Evolutionary conservation across 2,888 invertebrate species (phyloP).

Genomic region (Conchocele bisecta): DNA sequence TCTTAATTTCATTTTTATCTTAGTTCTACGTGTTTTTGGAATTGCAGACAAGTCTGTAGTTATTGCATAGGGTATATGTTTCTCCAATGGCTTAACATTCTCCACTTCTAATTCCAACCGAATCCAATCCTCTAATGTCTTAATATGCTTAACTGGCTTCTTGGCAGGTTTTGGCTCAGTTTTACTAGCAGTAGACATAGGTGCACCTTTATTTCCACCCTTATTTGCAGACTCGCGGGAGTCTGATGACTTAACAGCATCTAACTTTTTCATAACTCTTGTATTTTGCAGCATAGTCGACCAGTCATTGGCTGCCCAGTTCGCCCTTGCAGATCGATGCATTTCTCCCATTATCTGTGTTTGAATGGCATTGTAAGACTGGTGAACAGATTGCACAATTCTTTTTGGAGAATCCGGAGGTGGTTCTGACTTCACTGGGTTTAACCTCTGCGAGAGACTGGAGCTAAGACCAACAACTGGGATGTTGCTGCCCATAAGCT

Average conservation of each 20-base stretch:
- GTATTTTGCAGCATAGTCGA: constrained; percentile 37
- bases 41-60: constrained; percentile 46
- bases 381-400: constrained; percentile 8
- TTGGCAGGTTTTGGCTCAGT: constrained; percentile 43
- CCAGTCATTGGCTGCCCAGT: constrained; percentile 37
- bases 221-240: background rate
- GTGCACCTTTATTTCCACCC: background rate
- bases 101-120: constrained; percentile 55
- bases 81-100: constrained; percentile 46
- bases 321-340: background rate
- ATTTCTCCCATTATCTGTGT: background rate
- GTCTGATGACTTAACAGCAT: background rate
- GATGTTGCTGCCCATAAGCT: constrained; percentile 2
- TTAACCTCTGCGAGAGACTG: constrained; percentile 7
- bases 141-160: constrained; percentile 38
- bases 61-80: constrained; percentile 44
- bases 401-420: constrained; percentile 24
- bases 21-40: constrained; percentile 42
- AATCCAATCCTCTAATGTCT: constrained; percentile 56
- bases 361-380: background rate
- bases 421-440: constrained; percentile 3
- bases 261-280: background rate
- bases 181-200: background rate
- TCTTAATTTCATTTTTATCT: constrained; percentile 50
- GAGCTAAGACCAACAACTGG: constrained; percentile 1